Evolutionary conservation across 2,888 invertebrate species (phyloP), one percentile per base, ranked within the genome.

Genomic region (Andrena bicolor): DNA sequence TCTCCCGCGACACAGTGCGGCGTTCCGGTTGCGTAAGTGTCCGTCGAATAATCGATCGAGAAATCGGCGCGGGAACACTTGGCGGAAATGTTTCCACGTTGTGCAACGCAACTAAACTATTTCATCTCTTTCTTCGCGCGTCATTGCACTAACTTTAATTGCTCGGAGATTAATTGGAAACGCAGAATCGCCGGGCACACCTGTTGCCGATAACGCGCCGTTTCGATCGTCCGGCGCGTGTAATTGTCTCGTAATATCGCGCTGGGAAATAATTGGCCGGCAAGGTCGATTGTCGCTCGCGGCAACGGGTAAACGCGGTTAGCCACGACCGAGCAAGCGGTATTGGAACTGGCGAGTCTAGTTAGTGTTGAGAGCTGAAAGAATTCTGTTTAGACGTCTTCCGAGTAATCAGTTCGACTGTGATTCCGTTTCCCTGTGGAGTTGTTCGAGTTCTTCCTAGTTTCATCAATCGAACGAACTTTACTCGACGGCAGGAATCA

Each of bases 11-110:
- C 2, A 7, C 48, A 20, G n/a, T n/a, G n/a, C 32, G 8, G 7
- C 30, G 35, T 16, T 41, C 16, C 26, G 16, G 28, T 80, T 70
- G 32, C 66, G 26, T 23, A 64, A 69, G 8, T 6, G 63, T 7
- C 6, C 23, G 23, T 61, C n/a, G 28, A 30, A 10, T 30, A 30
- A 56, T 69, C 53, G 41, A 56, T 53, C 63, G 56, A 35, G 53
- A 35, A 20, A 61, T 53, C 28, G 20, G 23, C 30, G 16, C 7
- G 6, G 23, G 32, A 20, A 0, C 0, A n/a, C 13, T 0, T 13
- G 32, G n/a, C n/a, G 10, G 6, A 13, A 61, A 5, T 2, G 49
- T 10, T 16, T 30, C n/a, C 49, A 8, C 32, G 35, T 16, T 23
- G 28, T 0, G 20, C n/a, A 41, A 53, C 72, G 53, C 23, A 23